phyloP scores from a whole-genome alignment of 2,113 vertebrate species.

The Gorsachius goisagi region DNA sequence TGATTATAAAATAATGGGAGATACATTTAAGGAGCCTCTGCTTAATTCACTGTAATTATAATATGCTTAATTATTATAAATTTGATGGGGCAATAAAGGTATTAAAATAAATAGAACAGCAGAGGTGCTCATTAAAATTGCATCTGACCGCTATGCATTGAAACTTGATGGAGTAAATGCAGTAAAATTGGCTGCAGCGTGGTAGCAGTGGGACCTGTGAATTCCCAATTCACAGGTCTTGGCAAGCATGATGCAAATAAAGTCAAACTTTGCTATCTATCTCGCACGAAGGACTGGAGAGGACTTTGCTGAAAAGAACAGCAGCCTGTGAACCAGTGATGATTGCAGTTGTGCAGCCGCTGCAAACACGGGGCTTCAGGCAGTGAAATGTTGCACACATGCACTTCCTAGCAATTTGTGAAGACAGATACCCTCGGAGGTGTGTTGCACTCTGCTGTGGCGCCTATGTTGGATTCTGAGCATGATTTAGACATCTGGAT shows the following conservation, averaged over 20 bases:
- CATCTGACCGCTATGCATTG: conserved; percentile 24
- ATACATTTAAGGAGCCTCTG: conserved; percentile 26
- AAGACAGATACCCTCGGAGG: background rate
- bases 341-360: conserved; percentile 37
- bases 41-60: conserved; percentile 60
- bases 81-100: conserved; percentile 58
- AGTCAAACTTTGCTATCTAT: background rate
- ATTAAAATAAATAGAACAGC: conserved; percentile 59
- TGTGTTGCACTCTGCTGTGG: background rate
- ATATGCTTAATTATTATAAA: conserved; percentile 57
- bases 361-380: background rate
- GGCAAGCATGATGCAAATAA: background rate
- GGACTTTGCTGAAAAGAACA: background rate
- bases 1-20: conserved; percentile 59
- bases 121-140: conserved; percentile 60
- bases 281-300: background rate
- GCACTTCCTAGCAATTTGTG: background rate
- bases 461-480: rapidly evolving
- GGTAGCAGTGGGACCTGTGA: background rate
- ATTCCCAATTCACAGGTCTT: conserved; percentile 18
- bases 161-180: background rate
- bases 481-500: background rate
- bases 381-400: background rate
- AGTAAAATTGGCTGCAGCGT: background rate
- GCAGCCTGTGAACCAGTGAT: background rate